These are phyloP conservation scores for Brotogeris chrysoptera DNA, from an alignment of 2,797 vertebrate genomes.

Conservation along the genomic window DNA sequence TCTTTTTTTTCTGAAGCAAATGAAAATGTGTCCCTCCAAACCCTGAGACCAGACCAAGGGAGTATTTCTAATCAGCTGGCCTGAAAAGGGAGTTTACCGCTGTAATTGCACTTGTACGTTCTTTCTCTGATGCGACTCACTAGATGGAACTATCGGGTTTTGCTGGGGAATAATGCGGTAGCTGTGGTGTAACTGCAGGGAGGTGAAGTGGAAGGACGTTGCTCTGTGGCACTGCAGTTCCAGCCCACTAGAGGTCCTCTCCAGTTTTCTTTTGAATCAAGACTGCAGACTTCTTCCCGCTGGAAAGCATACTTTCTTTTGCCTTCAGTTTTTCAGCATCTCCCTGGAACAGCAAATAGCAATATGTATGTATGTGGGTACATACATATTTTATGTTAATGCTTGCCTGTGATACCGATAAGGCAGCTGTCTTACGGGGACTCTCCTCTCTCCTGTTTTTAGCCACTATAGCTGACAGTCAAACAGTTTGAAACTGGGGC, in stretches of 20 bases:
- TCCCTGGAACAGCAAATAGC: neutral
- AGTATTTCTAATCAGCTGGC: neutral
- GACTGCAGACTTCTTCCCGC: neutral
- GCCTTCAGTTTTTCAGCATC: neutral
- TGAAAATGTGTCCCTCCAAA: neutral
- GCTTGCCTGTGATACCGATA: neutral
- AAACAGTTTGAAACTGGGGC: neutral
- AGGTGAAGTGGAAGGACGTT: neutral
- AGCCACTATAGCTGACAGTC: neutral
- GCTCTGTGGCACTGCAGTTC: neutral
- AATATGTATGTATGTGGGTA: neutral
- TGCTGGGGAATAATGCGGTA: neutral
- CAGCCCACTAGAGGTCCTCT: slow-evolving; percentile 55
- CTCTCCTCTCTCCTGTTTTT: neutral
- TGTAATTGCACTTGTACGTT: neutral
- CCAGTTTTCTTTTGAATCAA: neutral
- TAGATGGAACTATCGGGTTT: neutral
- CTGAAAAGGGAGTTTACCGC: neutral
- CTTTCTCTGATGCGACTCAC: neutral
- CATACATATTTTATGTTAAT: neutral
- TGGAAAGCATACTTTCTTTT: neutral
- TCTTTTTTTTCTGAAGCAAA: neutral
- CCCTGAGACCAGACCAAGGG: accelerated
- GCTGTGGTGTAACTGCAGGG: neutral
- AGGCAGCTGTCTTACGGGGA: neutral